Evolutionary conservation across 2,113 vertebrate genomes (phyloP).

Genomic region (Vanacampus margaritifer): DNA sequence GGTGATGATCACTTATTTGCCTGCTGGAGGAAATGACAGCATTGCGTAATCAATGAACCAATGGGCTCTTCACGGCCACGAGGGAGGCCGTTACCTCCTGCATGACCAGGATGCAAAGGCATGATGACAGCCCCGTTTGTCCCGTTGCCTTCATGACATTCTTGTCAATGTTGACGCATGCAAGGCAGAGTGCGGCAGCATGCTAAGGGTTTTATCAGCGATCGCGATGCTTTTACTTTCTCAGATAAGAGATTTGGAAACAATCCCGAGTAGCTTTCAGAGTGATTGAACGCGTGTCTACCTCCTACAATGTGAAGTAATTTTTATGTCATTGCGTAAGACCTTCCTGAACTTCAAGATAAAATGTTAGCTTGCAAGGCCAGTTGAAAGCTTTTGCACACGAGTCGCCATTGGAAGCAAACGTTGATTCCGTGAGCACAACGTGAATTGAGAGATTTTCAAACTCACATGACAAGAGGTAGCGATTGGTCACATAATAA

Average conservation of each 20-base stretch:
- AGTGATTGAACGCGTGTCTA: conserved; percentile 4
- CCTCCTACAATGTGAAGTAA: neutral
- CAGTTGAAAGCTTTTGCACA: neutral
- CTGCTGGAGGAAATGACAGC: conserved; percentile 37
- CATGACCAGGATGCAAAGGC: neutral
- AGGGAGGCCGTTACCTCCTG: neutral
- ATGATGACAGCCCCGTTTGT: neutral
- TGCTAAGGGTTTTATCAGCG: conserved; percentile 28
- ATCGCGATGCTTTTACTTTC: conserved; percentile 8
- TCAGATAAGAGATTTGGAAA: conserved; percentile 35
- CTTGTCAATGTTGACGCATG: conserved; percentile 11
- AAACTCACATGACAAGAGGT: neutral
- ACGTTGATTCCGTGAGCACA: neutral
- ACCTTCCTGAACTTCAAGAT: neutral
- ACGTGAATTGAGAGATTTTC: neutral
- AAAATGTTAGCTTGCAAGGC: neutral
- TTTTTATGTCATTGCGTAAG: conserved; percentile 15
- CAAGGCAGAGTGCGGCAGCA: neutral
- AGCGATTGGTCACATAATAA: too few relatives aligned
- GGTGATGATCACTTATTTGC: conserved; percentile 26
- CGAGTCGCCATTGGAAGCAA: neutral
- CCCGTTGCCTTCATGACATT: conserved; percentile 5
- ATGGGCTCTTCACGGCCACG: conserved; percentile 6
- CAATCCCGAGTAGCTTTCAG: conserved; percentile 27
- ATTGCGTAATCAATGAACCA: conserved; percentile 20